Base-by-base conservation (phyloP, 1,140 invertebrate genomes). In the Papilio polytes region DNA sequence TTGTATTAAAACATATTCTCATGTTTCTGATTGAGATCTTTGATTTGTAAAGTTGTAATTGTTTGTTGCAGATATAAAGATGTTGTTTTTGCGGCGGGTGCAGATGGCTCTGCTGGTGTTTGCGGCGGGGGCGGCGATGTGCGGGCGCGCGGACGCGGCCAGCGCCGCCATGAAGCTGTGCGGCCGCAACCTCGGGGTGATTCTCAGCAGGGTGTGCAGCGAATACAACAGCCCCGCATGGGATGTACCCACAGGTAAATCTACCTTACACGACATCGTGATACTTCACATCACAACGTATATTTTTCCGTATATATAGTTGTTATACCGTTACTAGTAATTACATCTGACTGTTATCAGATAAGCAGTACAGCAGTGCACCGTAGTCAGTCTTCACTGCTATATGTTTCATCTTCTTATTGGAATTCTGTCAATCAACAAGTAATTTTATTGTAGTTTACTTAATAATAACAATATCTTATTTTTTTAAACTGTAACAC, bases 201-300 rank as follows among this genome's bases (percentile, higher is more conserved):
- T 91, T 81, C 93, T 94, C 91, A 92, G 89, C 87, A 87, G 85
- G 82, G 88, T 94, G 63, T 94, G 93, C 87, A 89, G 90, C 83
- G 89, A 85, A 9, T 94, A 94, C 89, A 94, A 95, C 85, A 92
- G 93, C 80, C 93, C 93, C 15, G 83, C 90, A 18, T 94, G 92
- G 93, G 91, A 91, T 36, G 90, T 91, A 13, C 92, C 93, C 78
- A 91, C 93, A 88, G 93, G 93, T 94, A 81, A 81, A 46, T 66
- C 51, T 4, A 80, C 8, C 10, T 53, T 74, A 76, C 46, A 41
- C 7, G 36, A 41, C 36, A 41, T 7, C 36, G 7, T 41, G 7
- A 41, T 41, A 8, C 7, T 8, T 41, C 36, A 48, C 46, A 12
- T 48, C 46, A 48, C 13, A 53, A 53, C 18, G 15, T 18, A 13